These are phyloP conservation scores for Crax fasciolata DNA, from an alignment of 2,797 vertebrate genomes.

Conservation along the genomic window DNA sequence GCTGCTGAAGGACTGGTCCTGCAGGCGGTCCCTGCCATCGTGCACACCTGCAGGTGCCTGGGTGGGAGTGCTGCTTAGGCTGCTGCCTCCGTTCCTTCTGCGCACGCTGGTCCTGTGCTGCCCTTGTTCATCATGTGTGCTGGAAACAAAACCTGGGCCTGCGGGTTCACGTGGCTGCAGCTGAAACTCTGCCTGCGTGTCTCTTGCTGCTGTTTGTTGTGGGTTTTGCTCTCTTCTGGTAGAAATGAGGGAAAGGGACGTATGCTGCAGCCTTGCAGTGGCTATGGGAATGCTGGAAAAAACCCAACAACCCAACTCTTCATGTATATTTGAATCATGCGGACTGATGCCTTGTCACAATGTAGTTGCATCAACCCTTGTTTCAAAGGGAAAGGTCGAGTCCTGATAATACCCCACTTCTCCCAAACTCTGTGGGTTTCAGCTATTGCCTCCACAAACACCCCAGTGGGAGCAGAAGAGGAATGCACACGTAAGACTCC, in stretches of 20 bases:
- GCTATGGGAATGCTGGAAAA: not conserved
- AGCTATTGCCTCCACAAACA: not conserved
- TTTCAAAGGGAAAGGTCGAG: slow-evolving; percentile 34
- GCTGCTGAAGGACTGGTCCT: not conserved
- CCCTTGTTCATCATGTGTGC: fast-evolving
- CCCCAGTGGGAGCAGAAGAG: not conserved
- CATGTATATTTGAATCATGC: not conserved
- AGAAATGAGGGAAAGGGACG: not conserved
- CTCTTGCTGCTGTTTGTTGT: not conserved
- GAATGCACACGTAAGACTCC: not conserved
- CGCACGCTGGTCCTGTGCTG: not conserved
- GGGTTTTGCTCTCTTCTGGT: too few relatives aligned
- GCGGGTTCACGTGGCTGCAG: not conserved
- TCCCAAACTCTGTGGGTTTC: not conserved
- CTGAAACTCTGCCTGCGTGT: not conserved
- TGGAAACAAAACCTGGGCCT: not conserved
- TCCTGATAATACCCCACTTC: not conserved
- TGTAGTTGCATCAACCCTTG: slow-evolving; percentile 7
- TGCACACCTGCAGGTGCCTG: not conserved
- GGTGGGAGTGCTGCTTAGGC: not conserved
- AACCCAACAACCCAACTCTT: not conserved
- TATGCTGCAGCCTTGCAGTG: not conserved
- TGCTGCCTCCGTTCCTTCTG: not conserved
- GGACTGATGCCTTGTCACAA: slow-evolving; percentile 49
- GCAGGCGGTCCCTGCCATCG: not conserved